Percentiles rank a stretch among this genome's conserved stretches.
phyloP scores from a whole-genome alignment of 1,140 invertebrate genomes.

The Bombus turneri region DNA sequence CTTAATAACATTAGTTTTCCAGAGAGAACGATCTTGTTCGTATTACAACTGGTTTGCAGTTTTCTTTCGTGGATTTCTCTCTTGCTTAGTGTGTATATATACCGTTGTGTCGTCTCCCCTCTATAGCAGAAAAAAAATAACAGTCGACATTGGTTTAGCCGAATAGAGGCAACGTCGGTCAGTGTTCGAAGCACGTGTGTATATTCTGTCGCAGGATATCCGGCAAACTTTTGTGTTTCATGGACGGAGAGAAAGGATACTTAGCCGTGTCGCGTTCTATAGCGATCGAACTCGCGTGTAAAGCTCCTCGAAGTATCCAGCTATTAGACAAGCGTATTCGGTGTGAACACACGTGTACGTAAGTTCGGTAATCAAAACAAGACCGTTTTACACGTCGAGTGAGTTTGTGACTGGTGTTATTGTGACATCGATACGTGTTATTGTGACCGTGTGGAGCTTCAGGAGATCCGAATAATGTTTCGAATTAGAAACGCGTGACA shows the following conservation, averaged over 20 bases:
- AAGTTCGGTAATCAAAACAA: constrained; percentile 13
- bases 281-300: not conserved
- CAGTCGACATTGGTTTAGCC: not conserved
- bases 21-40: constrained; percentile 5
- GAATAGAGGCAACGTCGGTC: not conserved
- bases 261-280: not conserved
- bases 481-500: not conserved
- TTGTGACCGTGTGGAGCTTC: not conserved
- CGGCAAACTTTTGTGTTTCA: not conserved
- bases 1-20: not conserved
- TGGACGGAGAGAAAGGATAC: not conserved
- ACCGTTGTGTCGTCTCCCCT: not conserved
- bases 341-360: not conserved
- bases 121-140: not conserved
- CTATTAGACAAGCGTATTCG: not conserved
- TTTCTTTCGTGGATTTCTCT: not conserved
- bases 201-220: constrained; percentile 13
- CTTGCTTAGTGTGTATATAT: not conserved
- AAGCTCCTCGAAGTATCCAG: not conserved
- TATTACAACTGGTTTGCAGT: not conserved
- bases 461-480: not conserved
- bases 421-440: not conserved
- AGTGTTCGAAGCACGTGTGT: not conserved
- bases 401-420: not conserved
- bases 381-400: not conserved